Percentiles rank a stretch among this genome's conserved stretches.
These are phyloP conservation scores for Colossoma macropomum DNA, from an alignment of 2,113 vertebrate genomes.

Conservation along the genomic window DNA sequence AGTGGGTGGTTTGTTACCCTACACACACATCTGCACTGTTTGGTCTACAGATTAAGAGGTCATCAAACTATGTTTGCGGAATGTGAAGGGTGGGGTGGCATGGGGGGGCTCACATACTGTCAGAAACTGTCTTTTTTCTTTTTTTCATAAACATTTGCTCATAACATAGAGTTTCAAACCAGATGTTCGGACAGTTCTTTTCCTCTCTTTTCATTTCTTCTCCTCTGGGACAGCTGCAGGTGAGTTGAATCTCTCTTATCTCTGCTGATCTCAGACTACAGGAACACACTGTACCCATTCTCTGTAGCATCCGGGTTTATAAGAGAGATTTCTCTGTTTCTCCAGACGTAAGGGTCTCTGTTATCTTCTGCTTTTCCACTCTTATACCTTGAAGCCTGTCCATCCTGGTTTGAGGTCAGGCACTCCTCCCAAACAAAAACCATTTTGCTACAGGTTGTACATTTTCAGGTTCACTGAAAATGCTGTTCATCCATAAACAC, in stretches of 20 bases:
- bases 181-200: background rate
- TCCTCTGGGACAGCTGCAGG: background rate
- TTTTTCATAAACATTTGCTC: background rate
- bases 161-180: background rate
- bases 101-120: background rate
- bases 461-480: background rate
- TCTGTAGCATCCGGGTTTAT: slow-evolving; percentile 18
- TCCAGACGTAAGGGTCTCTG: background rate
- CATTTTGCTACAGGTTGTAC: background rate
- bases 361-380: slow-evolving; percentile 13
- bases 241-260: background rate
- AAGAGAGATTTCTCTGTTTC: slow-evolving; percentile 1
- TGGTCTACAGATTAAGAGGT: slow-evolving; percentile 23
- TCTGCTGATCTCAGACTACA: slow-evolving; percentile 20
- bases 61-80: slow-evolving; percentile 24
- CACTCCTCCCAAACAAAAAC: background rate
- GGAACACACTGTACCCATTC: slow-evolving; percentile 9
- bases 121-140: background rate
- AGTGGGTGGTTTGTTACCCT: slow-evolving; percentile 16
- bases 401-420: background rate
- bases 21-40: slow-evolving; percentile 29
- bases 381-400: background rate
- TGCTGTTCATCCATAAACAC: background rate
- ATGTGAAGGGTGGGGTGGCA: slow-evolving; percentile 3
- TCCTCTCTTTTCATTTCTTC: background rate